Evolutionary conservation across 2,113 vertebrate species (phyloP), one percentile per base, ranked within the genome.

Genomic region (Murina feae): DNA sequence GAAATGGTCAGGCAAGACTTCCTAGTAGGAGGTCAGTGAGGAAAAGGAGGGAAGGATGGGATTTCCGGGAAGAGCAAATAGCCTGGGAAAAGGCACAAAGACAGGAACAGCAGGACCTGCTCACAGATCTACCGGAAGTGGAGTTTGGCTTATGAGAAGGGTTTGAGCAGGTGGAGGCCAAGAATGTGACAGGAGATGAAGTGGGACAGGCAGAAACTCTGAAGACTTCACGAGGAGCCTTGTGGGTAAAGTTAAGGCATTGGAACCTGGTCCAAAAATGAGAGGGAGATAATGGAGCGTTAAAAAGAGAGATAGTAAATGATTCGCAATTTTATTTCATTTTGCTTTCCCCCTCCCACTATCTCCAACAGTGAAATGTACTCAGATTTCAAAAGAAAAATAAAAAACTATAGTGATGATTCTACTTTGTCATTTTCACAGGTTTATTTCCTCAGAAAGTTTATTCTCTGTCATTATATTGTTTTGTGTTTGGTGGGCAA

Each of bases 381-480:
- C 63, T 58, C 74, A 91, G 60, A 71, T 90, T 92, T 93, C 42
- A 88, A 86, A 94, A 90, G 55, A 75, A 89, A 94, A 42, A 55
- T 6, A 55, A 30, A 12, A 78, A 95, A 91, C 23, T 30, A 25
- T 7, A 75, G 47, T 32, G 39, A 88, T 5, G 17, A 58, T n/a
- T 90, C 75, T 6, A 53, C 90, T 66, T 72, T 66, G 53, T 78
- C 37, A 55, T 85, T 74, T 90, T 79, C 25, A 12, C 76, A 58
- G 60, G 53, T 68, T 91, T 93, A 85, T 93, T 91, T 93, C 82
- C 49, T 68, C 63, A 65, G 16, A 28, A 78, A 84, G n/a, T 63
- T 74, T 87, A 88, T 85, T 93, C 88, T 32, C 80, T 90, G 91
- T 91, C 76, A 32, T 14, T 92, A 35, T 13, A 8, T 18, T 65